These are phyloP conservation scores for Megalonaias nervosa DNA, from an alignment of 1,140 invertebrate genomes.

Conservation along the genomic window DNA sequence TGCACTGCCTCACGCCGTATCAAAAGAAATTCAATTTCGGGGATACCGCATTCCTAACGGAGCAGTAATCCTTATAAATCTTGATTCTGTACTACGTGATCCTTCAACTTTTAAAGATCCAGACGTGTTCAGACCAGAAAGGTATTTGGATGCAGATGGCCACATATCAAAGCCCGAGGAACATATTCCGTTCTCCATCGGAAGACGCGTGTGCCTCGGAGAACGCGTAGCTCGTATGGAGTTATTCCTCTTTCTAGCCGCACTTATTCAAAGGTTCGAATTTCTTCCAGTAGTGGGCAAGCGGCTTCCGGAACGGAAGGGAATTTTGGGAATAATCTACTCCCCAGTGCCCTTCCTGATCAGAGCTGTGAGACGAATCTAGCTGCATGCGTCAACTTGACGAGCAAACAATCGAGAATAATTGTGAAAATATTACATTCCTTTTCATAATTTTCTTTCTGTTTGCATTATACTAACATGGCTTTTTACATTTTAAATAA, in stretches of 20 bases:
- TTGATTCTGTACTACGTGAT: slow-evolving; percentile 28
- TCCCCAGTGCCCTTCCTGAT: slow-evolving; percentile 22
- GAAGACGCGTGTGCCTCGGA: slow-evolving; percentile 41
- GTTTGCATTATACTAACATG: too few species aligned
- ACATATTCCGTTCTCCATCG: slow-evolving; percentile 31
- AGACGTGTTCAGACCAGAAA: slow-evolving; percentile 27
- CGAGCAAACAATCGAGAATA: too few species aligned
- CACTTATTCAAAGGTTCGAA: slow-evolving; percentile 40
- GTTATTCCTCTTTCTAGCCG: slow-evolving; percentile 45
- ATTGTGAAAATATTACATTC: too few species aligned
- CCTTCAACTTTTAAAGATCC: slow-evolving; percentile 29
- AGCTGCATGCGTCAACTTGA: too few species aligned
- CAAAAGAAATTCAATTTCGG: slow-evolving; percentile 51
- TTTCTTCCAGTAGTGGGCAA: slow-evolving; percentile 18
- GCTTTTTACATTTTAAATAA: too few species aligned
- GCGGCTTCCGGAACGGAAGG: slow-evolving; percentile 4
- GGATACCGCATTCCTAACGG: slow-evolving; percentile 29
- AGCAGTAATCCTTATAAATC: slow-evolving; percentile 26
- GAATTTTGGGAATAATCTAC: slow-evolving; percentile 29
- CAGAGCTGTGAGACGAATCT: too few species aligned
- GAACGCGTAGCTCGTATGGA: slow-evolving; percentile 47
- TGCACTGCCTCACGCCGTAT: slow-evolving; percentile 62
- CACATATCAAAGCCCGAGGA: slow-evolving; percentile 6
- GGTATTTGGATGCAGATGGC: slow-evolving; percentile 23
- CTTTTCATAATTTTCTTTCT: too few species aligned